Conservation (phyloP, 2,113 vertebrate species). For the Corapipo altera region DNA sequence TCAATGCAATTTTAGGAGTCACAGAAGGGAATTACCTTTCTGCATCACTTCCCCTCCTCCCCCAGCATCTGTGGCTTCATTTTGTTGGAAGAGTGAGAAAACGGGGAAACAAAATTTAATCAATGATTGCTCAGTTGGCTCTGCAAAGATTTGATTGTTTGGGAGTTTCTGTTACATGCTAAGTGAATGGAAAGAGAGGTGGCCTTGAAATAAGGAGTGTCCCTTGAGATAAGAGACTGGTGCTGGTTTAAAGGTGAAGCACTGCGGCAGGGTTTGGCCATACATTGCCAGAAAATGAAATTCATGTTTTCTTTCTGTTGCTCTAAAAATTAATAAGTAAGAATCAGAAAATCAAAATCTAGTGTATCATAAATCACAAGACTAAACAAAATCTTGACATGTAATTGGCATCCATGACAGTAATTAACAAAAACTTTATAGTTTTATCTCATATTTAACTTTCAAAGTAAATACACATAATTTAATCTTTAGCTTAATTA, state of each 20-base stretch:
- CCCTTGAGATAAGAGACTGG: not conserved
- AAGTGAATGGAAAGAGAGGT: not conserved
- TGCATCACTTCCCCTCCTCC: not conserved
- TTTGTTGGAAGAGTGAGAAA: not conserved
- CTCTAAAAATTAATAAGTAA: not conserved
- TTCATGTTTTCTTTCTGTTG: not conserved
- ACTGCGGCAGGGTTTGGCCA: not conserved
- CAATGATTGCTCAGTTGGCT: not conserved
- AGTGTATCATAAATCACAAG: not conserved
- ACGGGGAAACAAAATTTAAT: not conserved
- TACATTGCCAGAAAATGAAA: not conserved
- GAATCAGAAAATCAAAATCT: not conserved
- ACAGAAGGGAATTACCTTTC: not conserved
- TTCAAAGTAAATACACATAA: not conserved
- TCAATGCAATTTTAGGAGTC: not conserved
- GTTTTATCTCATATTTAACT: not conserved
- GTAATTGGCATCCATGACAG: not conserved
- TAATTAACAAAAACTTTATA: not conserved
- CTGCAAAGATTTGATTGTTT: not conserved
- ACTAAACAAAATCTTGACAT: not conserved
- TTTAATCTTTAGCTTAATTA: not conserved
- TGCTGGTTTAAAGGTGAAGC: not conserved
- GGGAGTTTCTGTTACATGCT: not conserved
- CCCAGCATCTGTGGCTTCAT: not conserved
- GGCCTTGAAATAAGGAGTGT: not conserved